A percentile compares a stretch with the other conserved stretches of the same genome.
Conservation (phyloP, 2,888 invertebrate species). For the Chrysodeixis includens region DNA sequence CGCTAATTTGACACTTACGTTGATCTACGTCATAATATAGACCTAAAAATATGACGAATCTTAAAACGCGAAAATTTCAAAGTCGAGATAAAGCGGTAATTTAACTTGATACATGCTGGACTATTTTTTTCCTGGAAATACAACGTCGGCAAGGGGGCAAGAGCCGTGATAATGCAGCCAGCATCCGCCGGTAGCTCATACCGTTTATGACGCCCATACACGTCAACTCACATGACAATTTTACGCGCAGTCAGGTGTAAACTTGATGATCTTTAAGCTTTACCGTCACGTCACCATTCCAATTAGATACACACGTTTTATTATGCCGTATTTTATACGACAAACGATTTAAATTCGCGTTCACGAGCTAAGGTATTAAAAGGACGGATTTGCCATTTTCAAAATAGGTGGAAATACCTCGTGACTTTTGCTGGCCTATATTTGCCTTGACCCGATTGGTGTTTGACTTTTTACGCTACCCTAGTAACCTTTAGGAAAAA, state of each 20-base stretch:
- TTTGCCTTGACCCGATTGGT: background rate
- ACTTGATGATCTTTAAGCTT: constrained; percentile 69
- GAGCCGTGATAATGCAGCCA: constrained; percentile 9
- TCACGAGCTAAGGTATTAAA: background rate
- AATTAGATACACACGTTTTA: constrained; percentile 65
- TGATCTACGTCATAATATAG: too few relatives aligned
- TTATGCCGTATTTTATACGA: constrained; percentile 44
- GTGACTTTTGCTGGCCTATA: background rate
- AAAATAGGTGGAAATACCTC: background rate
- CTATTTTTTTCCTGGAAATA: background rate
- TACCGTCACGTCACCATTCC: constrained; percentile 59
- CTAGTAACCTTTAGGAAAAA: constrained; percentile 3
- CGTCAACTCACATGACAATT: constrained; percentile 51
- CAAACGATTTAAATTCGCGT: constrained; percentile 30
- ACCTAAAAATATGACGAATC: too few relatives aligned
- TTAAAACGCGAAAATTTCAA: too few relatives aligned
- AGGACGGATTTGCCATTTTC: background rate
- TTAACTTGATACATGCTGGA: background rate
- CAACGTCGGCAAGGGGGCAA: constrained; percentile 3
- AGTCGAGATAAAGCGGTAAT: too few relatives aligned
- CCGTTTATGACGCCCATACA: constrained; percentile 46
- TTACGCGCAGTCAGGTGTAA: constrained; percentile 63
- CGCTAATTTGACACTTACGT: too few relatives aligned
- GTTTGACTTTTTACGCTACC: constrained; percentile 5
- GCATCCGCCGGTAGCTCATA: constrained; percentile 17